Evolutionary conservation across 1,140 invertebrate species (phyloP).

Genomic region (Euglossa dilemma): DNA sequence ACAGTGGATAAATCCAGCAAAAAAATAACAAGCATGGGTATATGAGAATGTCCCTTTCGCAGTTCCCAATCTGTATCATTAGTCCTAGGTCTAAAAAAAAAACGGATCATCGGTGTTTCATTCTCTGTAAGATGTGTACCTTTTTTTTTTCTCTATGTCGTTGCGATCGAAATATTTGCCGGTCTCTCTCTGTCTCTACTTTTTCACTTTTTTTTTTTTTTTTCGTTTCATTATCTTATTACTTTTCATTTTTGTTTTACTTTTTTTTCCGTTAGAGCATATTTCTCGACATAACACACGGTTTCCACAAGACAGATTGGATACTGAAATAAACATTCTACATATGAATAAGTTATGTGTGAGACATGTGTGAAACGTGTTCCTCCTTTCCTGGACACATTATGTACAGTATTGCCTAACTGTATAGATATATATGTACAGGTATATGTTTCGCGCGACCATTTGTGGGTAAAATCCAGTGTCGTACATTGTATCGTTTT

Average conservation of each 20-base stretch:
- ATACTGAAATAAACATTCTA: conserved; percentile 86
- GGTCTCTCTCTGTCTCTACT: conserved; percentile 48
- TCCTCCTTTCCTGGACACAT: conserved; percentile 60
- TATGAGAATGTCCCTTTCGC: conserved; percentile 87
- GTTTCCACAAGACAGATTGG: conserved; percentile 84
- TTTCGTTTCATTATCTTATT: neutral
- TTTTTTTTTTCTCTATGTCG: conserved; percentile 23
- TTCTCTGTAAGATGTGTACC: conserved; percentile 62
- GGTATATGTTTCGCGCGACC: conserved; percentile 9
- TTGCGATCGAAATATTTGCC: conserved; percentile 57
- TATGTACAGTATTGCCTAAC: conserved; percentile 77
- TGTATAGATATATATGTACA: conserved; percentile 73
- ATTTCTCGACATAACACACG: conserved; percentile 40
- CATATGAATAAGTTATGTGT: conserved; percentile 80
- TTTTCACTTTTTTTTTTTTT: neutral
- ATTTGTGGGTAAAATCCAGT: conserved; percentile 50
- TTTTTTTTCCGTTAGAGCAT: neutral
- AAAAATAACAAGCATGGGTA: conserved; percentile 82
- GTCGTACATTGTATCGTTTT: conserved; percentile 34
- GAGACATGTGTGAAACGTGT: conserved; percentile 76
- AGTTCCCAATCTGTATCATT: conserved; percentile 84
- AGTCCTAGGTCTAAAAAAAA: conserved; percentile 66
- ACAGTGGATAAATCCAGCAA: conserved; percentile 75
- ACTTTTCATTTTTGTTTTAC: neutral
- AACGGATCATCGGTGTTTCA: conserved; percentile 31